A percentile compares a stretch with the other conserved stretches of the same genome.
These are phyloP conservation scores for Epinephelus lanceolatus DNA, from an alignment of 2,113 vertebrate species.

Conservation along the genomic window DNA sequence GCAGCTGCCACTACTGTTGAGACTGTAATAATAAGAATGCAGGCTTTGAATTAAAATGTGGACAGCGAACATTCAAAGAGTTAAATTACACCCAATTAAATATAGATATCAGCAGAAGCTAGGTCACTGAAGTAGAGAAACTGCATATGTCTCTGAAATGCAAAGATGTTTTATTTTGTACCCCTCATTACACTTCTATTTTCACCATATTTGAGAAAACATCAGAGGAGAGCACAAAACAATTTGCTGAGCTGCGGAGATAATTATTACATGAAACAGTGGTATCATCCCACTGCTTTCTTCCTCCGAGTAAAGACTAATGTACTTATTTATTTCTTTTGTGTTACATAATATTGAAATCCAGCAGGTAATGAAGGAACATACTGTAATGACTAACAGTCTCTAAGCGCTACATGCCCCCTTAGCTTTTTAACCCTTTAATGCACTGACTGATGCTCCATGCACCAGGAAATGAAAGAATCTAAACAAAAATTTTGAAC, in stretches of 20 bases:
- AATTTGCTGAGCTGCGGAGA: slow-evolving; percentile 64
- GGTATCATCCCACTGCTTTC: slow-evolving; percentile 35
- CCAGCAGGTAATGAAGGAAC: slow-evolving; percentile 37
- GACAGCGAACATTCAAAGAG: slow-evolving; percentile 28
- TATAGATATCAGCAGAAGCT: slow-evolving; percentile 66
- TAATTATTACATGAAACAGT: slow-evolving; percentile 69
- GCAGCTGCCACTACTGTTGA: background rate
- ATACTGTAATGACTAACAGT: slow-evolving; percentile 33
- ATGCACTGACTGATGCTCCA: background rate
- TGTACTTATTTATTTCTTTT: slow-evolving; percentile 43
- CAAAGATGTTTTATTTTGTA: slow-evolving; percentile 70
- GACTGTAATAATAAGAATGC: background rate
- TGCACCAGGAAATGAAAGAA: background rate
- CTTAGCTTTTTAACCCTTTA: slow-evolving; percentile 27
- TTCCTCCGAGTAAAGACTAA: slow-evolving; percentile 34
- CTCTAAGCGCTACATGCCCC: slow-evolving; percentile 6
- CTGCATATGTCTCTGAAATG: slow-evolving; percentile 68
- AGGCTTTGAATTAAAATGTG: slow-evolving; percentile 26
- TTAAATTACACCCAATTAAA: slow-evolving; percentile 71
- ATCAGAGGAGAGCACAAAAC: slow-evolving; percentile 63
- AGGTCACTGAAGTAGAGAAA: slow-evolving; percentile 54
- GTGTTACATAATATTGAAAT: slow-evolving; percentile 40
- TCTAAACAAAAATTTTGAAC: background rate
- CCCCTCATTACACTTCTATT: slow-evolving; percentile 73
- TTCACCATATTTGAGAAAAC: slow-evolving; percentile 60